Base-by-base conservation (phyloP, 2,113 vertebrate genomes). In the Dolichallabes microphthalmus region DNA sequence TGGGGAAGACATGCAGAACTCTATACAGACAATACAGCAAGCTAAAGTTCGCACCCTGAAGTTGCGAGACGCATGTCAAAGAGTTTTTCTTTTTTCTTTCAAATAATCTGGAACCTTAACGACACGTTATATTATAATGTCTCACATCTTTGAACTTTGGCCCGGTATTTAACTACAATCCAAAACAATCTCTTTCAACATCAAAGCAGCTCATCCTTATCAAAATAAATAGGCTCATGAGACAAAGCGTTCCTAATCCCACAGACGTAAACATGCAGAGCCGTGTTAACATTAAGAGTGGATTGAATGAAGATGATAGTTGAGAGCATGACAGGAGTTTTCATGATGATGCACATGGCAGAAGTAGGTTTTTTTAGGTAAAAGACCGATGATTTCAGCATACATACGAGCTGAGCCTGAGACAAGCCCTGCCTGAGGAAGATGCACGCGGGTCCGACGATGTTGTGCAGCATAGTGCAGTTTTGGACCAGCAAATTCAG, bases 391-490 rank as follows among this genome's bases (percentile, higher is more conserved):
- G 57, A 80, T 39, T 81, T 77, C 64, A 77, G 27, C 78, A 50
- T 94, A 94, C 94, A 92, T 94, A 94, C 93, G 71, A 92, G 86
- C 85, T 82, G 89, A 0, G 93, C 95, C 90, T 94, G 92, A 0
- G 93, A 92, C 78, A 97, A 95, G 90, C 94, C 95, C 87, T 94
- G 94, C 83, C 94, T 95, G 78, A 97, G 90, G 90, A 97, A 96
- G 93, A 97, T 92, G 93, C 96, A 96, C 84, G 95, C 96, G 0
- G 95, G 96, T 64, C 95, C 95, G 82, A 94, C 66, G 58, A 95
- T 92, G 66, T 93, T 88, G 90, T 95, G 95, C 82, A 94, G 89
- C 95, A 96, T 91, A 88, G 93, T 92, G 91, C 92, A 93, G 90
- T 93, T 94, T 92, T 92, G 93, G 88, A 93, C 90, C 90, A 94